A percentile compares a stretch with the other conserved stretches of the same genome.
Evolutionary conservation across 2,113 vertebrate genomes (phyloP).

Genomic region (Rhagologus leucostigma): DNA sequence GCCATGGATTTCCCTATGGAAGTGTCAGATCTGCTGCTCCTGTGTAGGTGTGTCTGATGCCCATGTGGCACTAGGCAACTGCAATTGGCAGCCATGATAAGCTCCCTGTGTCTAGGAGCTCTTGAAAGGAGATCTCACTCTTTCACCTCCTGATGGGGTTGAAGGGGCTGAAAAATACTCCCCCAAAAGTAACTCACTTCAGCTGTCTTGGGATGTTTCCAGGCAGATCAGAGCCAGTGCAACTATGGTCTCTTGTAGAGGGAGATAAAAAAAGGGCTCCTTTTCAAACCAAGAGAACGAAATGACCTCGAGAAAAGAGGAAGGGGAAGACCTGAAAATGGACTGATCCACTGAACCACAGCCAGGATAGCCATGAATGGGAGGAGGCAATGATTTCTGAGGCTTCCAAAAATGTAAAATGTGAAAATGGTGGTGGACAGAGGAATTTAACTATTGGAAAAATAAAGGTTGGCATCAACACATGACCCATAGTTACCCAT

Average conservation of each 20-base stretch:
- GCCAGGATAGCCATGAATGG: background rate
- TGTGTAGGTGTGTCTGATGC: background rate
- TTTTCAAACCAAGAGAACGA: background rate
- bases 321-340: background rate
- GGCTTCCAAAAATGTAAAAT: background rate
- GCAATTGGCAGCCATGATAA: fast-evolving
- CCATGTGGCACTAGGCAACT: background rate
- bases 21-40: background rate
- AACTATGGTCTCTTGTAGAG: background rate
- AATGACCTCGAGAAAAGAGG: background rate
- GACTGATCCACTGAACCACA: background rate
- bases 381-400: background rate
- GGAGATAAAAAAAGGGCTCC: background rate
- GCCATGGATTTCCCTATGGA: background rate
- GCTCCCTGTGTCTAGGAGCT: background rate
- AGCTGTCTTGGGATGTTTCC: background rate
- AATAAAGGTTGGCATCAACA: background rate
- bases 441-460: background rate
- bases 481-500: background rate
- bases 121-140: background rate
- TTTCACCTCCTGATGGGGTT: background rate
- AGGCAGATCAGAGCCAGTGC: background rate
- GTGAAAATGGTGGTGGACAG: background rate
- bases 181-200: background rate
- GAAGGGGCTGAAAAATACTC: background rate